Conservation (phyloP, 1,140 invertebrate genomes). For the Neoseiulus cucumeris region DNA sequence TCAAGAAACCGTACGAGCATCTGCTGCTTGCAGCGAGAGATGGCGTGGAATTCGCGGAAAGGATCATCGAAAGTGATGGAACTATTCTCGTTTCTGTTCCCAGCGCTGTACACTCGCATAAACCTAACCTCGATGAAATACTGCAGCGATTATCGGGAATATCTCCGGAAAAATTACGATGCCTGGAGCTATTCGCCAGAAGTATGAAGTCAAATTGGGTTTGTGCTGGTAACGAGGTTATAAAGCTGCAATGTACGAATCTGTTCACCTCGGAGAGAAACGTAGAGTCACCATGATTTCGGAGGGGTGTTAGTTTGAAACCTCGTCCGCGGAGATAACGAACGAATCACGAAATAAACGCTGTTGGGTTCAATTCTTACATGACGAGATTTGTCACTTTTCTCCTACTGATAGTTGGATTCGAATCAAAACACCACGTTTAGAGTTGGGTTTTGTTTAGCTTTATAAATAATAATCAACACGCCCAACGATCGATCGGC, state of each 20-base stretch:
- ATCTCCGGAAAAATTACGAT: not conserved
- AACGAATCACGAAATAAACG: too few relatives aligned
- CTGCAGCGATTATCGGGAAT: not conserved
- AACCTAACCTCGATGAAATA: not conserved
- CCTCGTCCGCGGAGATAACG: too few relatives aligned
- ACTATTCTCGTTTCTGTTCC: not conserved
- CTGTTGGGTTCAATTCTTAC: too few relatives aligned
- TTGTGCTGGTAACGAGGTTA: not conserved
- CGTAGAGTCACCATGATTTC: too few relatives aligned
- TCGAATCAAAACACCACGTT: too few relatives aligned
- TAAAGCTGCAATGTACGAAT: not conserved
- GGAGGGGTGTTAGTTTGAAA: too few relatives aligned
- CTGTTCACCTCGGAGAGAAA: not conserved
- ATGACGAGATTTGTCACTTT: too few relatives aligned
- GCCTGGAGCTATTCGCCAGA: not conserved
- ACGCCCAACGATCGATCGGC: too few relatives aligned
- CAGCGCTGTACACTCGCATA: not conserved
- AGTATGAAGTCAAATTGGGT: not conserved
- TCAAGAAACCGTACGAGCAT: slow-evolving; percentile 6
- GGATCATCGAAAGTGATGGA: not conserved
- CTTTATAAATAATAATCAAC: too few relatives aligned
- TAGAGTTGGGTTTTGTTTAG: too few relatives aligned
- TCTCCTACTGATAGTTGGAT: too few relatives aligned
- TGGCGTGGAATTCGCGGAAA: not conserved
- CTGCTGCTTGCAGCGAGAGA: not conserved